Base-by-base conservation (phyloP, 2,113 vertebrate genomes). In the Muntiacus muntjak region DNA sequence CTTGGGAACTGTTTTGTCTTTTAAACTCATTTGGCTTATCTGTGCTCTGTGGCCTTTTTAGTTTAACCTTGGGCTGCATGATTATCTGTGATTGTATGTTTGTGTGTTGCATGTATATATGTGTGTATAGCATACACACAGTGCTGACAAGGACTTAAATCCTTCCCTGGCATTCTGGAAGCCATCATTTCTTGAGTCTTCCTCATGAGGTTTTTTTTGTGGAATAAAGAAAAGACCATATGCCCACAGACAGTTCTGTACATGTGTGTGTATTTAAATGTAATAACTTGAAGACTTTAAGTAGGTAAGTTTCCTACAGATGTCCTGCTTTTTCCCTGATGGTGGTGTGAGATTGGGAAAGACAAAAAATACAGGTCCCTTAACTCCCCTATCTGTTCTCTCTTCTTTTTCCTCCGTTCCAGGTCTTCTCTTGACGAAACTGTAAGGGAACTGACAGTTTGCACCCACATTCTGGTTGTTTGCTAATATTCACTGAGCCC, bases 31-130 rank as follows among this genome's bases (percentile, higher is more conserved):
- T 95, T 94, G 74, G 12, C 26, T 74, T 96, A 57, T 58, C 57
- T 94, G 64, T 79, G 74, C 36, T 82, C n/a, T 95, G 33, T 84
- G 58, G 15, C 89, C 60, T 43, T 97, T 96, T 89, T 85, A 91
- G 76, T 91, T 95, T 89, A 88, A 76, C 26, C 6, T 7, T 94
- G 40, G 50, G 10, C 76, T 89, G 25, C 43, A 33, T 89, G 64
- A 82, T 47, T 93, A 10, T 90, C 30, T 88, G 55, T 84, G 76
- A 45, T 8, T 88, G 6, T 88, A 13, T 87, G 83, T 85, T 25
- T 76, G 64, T 45, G 54, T 82, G 30, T 67, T 64, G 23, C 84
- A 47, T 50, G 13, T 93, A 54, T 91, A 43, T 76, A 76, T 94
- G 50, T 71, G 67, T 94, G 36, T 78, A 19, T 33, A 76, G 36